Evolutionary conservation across 1,140 invertebrate genomes (phyloP).

Genomic region (Drosophila azteca): DNA sequence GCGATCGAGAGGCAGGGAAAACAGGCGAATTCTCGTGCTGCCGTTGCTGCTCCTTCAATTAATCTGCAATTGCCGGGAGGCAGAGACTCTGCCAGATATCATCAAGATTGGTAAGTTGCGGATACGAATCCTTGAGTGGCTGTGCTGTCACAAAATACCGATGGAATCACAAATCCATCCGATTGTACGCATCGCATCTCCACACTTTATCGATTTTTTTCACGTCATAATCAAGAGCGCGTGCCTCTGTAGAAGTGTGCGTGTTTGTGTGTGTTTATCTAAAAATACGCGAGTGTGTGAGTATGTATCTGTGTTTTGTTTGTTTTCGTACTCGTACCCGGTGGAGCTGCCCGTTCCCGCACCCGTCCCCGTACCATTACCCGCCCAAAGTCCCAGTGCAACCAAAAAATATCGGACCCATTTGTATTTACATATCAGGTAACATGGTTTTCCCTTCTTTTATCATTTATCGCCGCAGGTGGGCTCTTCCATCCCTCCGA

Average conservation of each 20-base stretch:
- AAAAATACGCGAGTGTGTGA: slow-evolving; percentile 4
- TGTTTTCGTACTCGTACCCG: slow-evolving; percentile 35
- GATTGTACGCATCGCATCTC: slow-evolving; percentile 30
- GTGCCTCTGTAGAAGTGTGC: slow-evolving; percentile 29
- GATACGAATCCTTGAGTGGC: not conserved
- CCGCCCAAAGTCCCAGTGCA: not conserved
- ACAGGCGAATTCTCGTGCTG: slow-evolving; percentile 25
- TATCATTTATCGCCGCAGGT: slow-evolving; percentile 85
- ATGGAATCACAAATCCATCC: slow-evolving; percentile 8
- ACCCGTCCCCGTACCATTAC: too few species aligned
- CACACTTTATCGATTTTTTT: slow-evolving; percentile 72
- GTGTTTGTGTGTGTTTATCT: slow-evolving; percentile 36
- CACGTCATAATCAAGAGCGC: slow-evolving; percentile 69
- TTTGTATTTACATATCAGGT: slow-evolving; percentile 10
- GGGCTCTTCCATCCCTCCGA: slow-evolving; percentile 92
- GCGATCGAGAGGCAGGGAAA: slow-evolving; percentile 22
- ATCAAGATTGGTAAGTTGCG: slow-evolving; percentile 77
- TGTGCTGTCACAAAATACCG: slow-evolving; percentile 1
- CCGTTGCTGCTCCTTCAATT: slow-evolving; percentile 53
- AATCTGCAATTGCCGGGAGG: slow-evolving; percentile 21
- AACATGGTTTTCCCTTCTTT: not conserved
- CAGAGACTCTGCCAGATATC: slow-evolving; percentile 66
- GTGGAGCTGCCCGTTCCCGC: not conserved
- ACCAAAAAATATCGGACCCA: slow-evolving; percentile 9
- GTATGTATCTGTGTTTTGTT: slow-evolving; percentile 44